Evolutionary conservation across 2,888 invertebrate species (phyloP).

Genomic region (Lasioglossum vierecki): DNA sequence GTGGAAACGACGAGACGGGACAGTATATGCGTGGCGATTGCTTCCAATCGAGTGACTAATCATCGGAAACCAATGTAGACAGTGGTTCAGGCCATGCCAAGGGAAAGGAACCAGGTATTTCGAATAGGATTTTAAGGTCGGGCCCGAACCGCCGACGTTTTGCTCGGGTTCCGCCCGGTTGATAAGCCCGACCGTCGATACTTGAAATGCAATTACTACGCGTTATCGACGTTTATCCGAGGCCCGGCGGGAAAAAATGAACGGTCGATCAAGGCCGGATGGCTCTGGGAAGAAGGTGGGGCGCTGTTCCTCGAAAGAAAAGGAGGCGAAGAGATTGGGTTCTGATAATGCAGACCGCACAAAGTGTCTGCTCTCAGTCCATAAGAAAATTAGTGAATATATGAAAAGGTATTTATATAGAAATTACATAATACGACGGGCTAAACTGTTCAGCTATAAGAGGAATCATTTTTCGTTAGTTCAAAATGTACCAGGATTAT

Average conservation of each 20-base stretch:
- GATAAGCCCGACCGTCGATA: conserved; percentile 33
- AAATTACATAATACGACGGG: neutral
- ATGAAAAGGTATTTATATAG: neutral
- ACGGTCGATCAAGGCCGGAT: conserved; percentile 33
- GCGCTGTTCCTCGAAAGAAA: neutral
- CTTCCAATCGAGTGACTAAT: conserved; percentile 79
- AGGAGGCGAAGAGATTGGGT: neutral
- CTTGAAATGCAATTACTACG: conserved; percentile 54
- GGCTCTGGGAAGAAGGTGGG: neutral
- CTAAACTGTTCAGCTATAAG: neutral
- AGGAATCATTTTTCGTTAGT: neutral
- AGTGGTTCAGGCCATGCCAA: conserved; percentile 20
- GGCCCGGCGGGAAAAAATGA: conserved; percentile 13
- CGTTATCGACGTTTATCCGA: conserved; percentile 37
- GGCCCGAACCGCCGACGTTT: neutral
- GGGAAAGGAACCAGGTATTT: conserved; percentile 24
- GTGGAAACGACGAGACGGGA: conserved; percentile 49
- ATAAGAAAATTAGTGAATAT: neutral
- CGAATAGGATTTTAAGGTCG: conserved; percentile 36
- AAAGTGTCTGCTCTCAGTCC: neutral
- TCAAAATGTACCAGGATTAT: neutral
- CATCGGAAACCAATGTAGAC: conserved; percentile 80
- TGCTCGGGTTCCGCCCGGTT: neutral
- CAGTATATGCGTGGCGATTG: conserved; percentile 73
- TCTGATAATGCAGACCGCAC: neutral